Evolutionary conservation across 1,140 invertebrate species (phyloP).

Genomic region (Aphelenchoides fujianensis): DNA sequence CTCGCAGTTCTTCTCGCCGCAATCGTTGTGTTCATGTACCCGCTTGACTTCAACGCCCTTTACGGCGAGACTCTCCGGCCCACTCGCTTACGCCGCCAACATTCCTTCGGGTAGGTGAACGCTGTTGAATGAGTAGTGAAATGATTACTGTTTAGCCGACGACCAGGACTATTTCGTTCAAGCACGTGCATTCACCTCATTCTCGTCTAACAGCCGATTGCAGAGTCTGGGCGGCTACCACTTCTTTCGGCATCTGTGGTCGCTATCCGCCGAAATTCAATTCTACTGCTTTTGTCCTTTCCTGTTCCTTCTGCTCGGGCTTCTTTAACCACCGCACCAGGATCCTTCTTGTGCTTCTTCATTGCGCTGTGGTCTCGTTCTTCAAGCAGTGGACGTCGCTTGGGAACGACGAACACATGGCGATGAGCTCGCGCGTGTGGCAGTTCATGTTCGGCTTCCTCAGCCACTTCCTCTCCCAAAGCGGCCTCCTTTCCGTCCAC

Average conservation of each 20-base stretch:
- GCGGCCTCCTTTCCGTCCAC: neutral
- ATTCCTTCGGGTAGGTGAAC: neutral
- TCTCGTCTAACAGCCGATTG: too few species aligned
- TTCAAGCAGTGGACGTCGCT: neutral
- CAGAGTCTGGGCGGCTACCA: neutral
- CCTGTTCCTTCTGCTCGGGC: neutral
- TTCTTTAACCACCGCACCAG: neutral
- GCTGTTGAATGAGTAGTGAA: neutral
- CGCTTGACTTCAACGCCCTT: neutral
- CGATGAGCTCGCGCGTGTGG: slow-evolving; percentile 2
- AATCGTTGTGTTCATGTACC: slow-evolving; percentile 9
- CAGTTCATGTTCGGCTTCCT: slow-evolving; percentile 13
- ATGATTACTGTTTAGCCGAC: too few species aligned
- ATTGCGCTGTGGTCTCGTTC: neutral
- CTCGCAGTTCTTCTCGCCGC: neutral
- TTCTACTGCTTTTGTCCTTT: neutral
- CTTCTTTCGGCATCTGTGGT: slow-evolving; percentile 1
- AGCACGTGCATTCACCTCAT: neutral
- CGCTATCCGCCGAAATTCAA: neutral
- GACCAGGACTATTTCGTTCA: neutral
- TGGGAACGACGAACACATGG: neutral
- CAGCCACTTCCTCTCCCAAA: neutral
- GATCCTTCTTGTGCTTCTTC: neutral
- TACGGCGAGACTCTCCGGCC: neutral
- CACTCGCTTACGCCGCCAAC: neutral